phyloP scores from a whole-genome alignment of 1,140 invertebrate species.

The Drosophila tristis region DNA sequence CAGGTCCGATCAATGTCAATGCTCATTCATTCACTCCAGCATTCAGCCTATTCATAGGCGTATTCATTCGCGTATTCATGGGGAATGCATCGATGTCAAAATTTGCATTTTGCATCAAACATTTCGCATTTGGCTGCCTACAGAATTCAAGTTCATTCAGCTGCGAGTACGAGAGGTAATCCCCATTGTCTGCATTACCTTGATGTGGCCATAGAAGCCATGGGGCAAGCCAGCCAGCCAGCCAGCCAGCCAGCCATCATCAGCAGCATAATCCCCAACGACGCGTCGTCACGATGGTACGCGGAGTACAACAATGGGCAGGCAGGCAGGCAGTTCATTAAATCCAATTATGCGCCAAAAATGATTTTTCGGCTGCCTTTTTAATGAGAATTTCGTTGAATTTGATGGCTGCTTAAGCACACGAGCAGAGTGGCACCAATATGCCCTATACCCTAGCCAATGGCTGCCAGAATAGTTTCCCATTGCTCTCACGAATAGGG shows the following conservation, averaged over 20 bases:
- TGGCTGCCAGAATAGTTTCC: too few relatives aligned
- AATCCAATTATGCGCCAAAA: conserved; percentile 50
- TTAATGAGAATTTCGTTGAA: conserved; percentile 24
- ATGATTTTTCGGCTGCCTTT: conserved; percentile 32
- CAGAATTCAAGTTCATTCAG: conserved; percentile 40
- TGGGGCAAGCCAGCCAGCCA: background rate
- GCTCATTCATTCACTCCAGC: conserved; percentile 8
- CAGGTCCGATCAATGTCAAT: conserved; percentile 37
- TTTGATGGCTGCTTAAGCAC: conserved; percentile 2
- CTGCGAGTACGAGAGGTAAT: background rate
- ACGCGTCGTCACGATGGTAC: conserved; percentile 2
- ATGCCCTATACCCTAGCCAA: background rate
- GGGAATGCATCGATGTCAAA: conserved; percentile 40
- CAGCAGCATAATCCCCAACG: background rate
- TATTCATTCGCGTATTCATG: background rate
- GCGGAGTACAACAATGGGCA: conserved; percentile 40
- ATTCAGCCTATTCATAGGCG: background rate
- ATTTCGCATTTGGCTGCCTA: conserved; percentile 26
- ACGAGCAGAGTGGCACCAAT: background rate
- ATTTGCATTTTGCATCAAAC: conserved; percentile 32
- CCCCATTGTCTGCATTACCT: conserved; percentile 39
- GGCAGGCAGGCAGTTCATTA: conserved; percentile 31
- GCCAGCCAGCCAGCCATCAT: conserved; percentile 1
- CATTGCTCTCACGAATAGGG: too few relatives aligned
- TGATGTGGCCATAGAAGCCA: conserved; percentile 8